Base-by-base conservation (phyloP, 2,888 invertebrate species). In the Nemurella pictetii region DNA sequence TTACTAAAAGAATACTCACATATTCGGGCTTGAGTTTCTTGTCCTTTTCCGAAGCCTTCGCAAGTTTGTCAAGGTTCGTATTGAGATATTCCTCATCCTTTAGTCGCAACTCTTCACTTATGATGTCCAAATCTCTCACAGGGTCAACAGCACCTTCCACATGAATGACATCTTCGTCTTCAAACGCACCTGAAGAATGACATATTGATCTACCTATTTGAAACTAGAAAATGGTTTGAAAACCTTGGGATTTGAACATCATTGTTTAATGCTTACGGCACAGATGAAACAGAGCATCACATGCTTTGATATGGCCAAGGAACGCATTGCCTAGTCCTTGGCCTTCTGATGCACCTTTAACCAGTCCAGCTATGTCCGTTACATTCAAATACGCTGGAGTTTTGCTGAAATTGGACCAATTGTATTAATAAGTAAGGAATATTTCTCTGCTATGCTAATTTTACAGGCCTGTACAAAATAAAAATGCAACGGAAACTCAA, bases 121-220 rank as follows among this genome's bases (percentile, higher is more conserved):
- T 99, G 84, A 99, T 99, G 89, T 98, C 98, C 89, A 99, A 92
- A 91, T 99, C 99, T 84, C 99, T 93, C 0, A 98, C 95, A 0
- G 99, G 99, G 90, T 99, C 95, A 0, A 99, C 98, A 86, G 99
- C 99, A 0, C 99, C 99, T 90, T 99, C 99, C 0, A 99, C 95
- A 90, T 99, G 99, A 81, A 97, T 98, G 0, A 99, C 98, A 89
- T 99, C 98, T 85, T 98, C 97, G 89, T 99, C 98, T 87, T 99
- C 99, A 90, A 99, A 99, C 7, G 97, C 98, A 89, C 98, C 98
- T 98, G 88, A 9, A 87, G 87, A 25, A 75, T 15, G 55, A 9
- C 15, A 74, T n/a, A 74, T 9, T 55, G 55, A 3, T 55, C 1
- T 20, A 55, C 9, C 9, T 32, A 3, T 5, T 32, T 32, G 32